Percentiles rank a stretch among this genome's conserved stretches.
Conservation (phyloP, 2,797 vertebrate genomes). For the Cygnus olor region DNA sequence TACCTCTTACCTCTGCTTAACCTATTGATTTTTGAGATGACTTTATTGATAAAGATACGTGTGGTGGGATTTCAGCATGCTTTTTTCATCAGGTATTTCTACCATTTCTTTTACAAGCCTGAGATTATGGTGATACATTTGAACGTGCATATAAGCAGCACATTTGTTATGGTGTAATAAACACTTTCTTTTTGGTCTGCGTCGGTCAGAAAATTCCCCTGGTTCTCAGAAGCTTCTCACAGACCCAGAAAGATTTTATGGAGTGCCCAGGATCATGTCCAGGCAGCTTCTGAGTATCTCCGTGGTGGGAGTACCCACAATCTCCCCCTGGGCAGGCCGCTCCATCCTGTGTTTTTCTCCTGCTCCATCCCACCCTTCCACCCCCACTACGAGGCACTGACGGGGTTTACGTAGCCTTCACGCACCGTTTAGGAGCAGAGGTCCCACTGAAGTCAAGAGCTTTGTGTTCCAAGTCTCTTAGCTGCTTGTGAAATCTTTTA, state of each 20-base stretch:
- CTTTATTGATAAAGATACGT: not conserved
- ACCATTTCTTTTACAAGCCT: not conserved
- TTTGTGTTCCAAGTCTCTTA: not conserved
- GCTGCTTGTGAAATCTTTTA: not conserved
- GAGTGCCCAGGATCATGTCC: too few relatives aligned
- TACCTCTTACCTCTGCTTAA: not conserved
- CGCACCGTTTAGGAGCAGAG: rapidly evolving
- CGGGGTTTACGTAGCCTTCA: not conserved
- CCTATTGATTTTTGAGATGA: not conserved
- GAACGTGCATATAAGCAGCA: rapidly evolving
- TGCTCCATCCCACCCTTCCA: not conserved
- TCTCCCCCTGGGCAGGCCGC: too few relatives aligned
- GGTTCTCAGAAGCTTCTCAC: not conserved
- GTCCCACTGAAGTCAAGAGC: rapidly evolving
- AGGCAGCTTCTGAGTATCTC: too few relatives aligned
- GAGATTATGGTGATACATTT: not conserved
- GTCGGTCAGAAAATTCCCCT: not conserved
- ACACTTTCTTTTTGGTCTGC: rapidly evolving
- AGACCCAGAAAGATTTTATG: not conserved
- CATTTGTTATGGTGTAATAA: too few relatives aligned
- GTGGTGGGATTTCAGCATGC: not conserved
- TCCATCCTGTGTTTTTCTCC: not conserved
- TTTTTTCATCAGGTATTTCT: not conserved
- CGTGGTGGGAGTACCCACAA: too few relatives aligned
- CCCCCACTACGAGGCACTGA: too few relatives aligned